Evolutionary conservation across 2,888 invertebrate species (phyloP).

Genomic region (Eupelmus urozonus): DNA sequence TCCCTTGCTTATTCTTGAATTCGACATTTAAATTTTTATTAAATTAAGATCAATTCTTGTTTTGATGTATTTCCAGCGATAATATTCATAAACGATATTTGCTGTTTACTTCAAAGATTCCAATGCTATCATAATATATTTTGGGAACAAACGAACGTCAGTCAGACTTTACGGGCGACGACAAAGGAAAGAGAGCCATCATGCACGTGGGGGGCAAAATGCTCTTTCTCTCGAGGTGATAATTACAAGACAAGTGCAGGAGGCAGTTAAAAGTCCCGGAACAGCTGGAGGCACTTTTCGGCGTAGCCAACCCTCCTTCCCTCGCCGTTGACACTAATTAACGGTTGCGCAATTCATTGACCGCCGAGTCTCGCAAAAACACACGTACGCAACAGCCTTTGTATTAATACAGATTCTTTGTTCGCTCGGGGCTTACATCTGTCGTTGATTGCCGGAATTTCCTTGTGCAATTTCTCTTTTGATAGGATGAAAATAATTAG

Average conservation of each 20-base stretch:
- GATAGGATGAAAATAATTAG: too few relatives aligned
- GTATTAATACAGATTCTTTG: too few relatives aligned
- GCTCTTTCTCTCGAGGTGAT: slow-evolving; percentile 25
- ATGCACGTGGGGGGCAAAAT: background rate
- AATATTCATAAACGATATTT: too few relatives aligned
- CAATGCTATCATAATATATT: slow-evolving; percentile 11
- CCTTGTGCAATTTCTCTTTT: too few relatives aligned
- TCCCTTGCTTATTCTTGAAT: too few relatives aligned
- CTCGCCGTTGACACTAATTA: slow-evolving; percentile 14
- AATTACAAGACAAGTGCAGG: slow-evolving; percentile 28
- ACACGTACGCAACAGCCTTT: too few relatives aligned
- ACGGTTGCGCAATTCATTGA: slow-evolving; percentile 19
- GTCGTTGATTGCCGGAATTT: too few relatives aligned
- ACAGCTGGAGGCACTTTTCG: slow-evolving; percentile 24
- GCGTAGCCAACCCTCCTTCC: background rate
- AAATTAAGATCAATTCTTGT: too few relatives aligned
- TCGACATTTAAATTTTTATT: too few relatives aligned
- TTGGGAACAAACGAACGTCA: background rate
- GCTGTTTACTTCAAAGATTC: too few relatives aligned
- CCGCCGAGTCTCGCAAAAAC: background rate
- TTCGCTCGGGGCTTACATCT: too few relatives aligned
- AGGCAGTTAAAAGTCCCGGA: slow-evolving; percentile 22
- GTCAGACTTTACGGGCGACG: background rate
- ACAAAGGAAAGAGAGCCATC: background rate
- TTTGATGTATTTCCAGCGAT: too few relatives aligned